Base-by-base conservation (phyloP, 2,113 vertebrate genomes). In the Marcusenius ussheri region DNA sequence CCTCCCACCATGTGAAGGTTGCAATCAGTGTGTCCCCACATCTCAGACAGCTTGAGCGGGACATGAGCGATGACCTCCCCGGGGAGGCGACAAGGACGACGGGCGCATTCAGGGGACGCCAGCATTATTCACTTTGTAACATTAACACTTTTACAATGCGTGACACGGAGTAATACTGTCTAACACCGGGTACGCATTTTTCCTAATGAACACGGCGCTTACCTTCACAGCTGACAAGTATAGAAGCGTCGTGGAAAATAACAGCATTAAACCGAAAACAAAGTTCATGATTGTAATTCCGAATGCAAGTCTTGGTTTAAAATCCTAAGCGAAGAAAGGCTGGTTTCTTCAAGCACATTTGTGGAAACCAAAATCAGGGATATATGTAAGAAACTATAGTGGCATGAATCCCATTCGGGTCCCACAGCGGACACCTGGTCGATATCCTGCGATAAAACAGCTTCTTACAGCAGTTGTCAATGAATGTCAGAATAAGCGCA, bases 191-290 rank as follows among this genome's bases (percentile, higher is more conserved):
- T n/a, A 3, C 85, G 31, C n/a, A n/a, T 24, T 56, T 9, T 31
- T 3, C 4, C 10, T 5, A 50, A 39, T 53, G 35, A 80, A 89
- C 87, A 89, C 66, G 83, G 56, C 87, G 93, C 96, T 96, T 95
- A 96, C 96, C 96, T 96, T 96, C 93, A 96, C 95, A 94, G 94
- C 95, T 94, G 96, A 96, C 94, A 93, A 92, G 91, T 93, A 93
- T 24, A 93, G 91, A 70, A 96, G 95, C 92, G 95, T 95, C 94
- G 92, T 92, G 84, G 96, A 93, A 95, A 96, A 96, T 93, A 96
- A 94, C 95, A 95, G 93, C 93, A 96, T 95, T 94, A 96, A 94
- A 94, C 95, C 96, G 94, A 96, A 95, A 95, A 95, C 95, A 95
- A 96, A 95, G 95, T 96, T 96, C 96, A 96, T 96, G 91, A 93